phyloP scores from a whole-genome alignment of 2,888 invertebrate genomes.

The Lasiommata megera region DNA sequence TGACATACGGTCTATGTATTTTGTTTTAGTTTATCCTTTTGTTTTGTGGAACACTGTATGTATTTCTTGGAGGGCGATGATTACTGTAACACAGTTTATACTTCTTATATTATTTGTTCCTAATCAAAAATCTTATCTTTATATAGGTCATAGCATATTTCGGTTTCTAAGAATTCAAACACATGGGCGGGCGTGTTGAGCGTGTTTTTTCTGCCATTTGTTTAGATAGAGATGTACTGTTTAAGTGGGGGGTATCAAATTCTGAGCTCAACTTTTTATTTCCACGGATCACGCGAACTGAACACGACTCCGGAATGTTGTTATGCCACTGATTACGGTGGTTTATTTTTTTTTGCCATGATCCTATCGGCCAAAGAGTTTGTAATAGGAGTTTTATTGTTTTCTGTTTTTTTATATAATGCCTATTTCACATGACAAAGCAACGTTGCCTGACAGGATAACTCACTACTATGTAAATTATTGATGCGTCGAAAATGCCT shows the following conservation, averaged over 20 bases:
- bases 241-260: constrained; percentile 73
- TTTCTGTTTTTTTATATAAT: constrained; percentile 2
- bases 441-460: not conserved
- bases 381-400: constrained; percentile 10
- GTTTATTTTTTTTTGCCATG: constrained; percentile 29
- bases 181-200: constrained; percentile 4
- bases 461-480: not conserved
- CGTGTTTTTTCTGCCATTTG: constrained; percentile 53
- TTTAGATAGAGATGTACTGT: constrained; percentile 74
- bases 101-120: too few relatives aligned
- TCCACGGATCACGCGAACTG: constrained; percentile 60
- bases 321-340: constrained; percentile 52
- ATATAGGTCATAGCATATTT: not conserved
- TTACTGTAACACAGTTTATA: too few relatives aligned
- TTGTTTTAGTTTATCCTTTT: too few relatives aligned
- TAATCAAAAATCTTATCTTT: too few relatives aligned
- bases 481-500: too few relatives aligned
- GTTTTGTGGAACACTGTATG: too few relatives aligned
- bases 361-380: constrained; percentile 9
- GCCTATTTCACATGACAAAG: not conserved
- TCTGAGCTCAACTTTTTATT: constrained; percentile 67
- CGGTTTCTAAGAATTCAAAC: too few relatives aligned
- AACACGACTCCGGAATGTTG: constrained; percentile 66
- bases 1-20: too few relatives aligned
- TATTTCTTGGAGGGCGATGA: too few relatives aligned